These are phyloP conservation scores for Drosophila suboccidentalis DNA, from an alignment of 2,888 invertebrate species.

Conservation along the genomic window DNA sequence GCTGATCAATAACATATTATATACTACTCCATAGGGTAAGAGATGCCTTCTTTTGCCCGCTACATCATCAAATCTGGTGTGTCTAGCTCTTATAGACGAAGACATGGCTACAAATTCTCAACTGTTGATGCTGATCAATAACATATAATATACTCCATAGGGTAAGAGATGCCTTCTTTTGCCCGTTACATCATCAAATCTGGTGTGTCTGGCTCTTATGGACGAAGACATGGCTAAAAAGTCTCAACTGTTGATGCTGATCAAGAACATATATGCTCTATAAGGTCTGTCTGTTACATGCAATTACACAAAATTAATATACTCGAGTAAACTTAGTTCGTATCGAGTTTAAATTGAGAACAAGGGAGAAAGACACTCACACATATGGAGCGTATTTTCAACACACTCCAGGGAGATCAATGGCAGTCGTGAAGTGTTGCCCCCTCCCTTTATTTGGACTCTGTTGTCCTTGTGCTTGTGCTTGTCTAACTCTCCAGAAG, in stretches of 20 bases:
- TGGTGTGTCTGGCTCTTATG: too few species aligned
- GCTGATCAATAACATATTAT: too few species aligned
- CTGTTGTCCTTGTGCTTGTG: too few species aligned
- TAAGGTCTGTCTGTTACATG: not conserved
- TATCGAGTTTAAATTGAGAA: not conserved
- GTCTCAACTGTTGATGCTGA: not conserved
- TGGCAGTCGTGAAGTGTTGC: conserved; percentile 72
- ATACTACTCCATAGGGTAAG: too few species aligned
- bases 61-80: too few species aligned
- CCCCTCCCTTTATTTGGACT: not conserved
- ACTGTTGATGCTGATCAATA: too few species aligned
- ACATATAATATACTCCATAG: too few species aligned
- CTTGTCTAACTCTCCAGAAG: not conserved
- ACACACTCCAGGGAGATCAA: conserved; percentile 77
- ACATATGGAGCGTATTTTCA: conserved; percentile 62
- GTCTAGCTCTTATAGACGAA: too few species aligned
- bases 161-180: too few species aligned
- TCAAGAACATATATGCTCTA: not conserved
- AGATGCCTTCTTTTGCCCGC: too few species aligned
- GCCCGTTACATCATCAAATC: too few species aligned
- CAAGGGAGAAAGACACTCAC: not conserved
- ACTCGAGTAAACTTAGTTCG: not conserved
- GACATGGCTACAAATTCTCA: too few species aligned
- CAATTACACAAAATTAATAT: not conserved
- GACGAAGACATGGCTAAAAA: not conserved